Base-by-base conservation (phyloP, 1,140 invertebrate genomes). In the Solenopsis invicta region DNA sequence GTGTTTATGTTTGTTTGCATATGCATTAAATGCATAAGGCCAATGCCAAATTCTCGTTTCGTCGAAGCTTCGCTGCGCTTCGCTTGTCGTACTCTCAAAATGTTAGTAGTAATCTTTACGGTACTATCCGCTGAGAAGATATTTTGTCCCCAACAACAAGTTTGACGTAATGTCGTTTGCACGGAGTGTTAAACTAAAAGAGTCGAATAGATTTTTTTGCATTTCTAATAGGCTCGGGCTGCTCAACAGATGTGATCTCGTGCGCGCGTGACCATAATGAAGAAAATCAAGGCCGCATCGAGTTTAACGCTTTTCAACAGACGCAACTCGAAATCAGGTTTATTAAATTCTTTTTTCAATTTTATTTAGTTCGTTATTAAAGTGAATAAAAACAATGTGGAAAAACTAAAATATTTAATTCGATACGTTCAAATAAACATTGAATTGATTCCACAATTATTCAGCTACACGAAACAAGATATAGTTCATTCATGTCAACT, bases 141-240 rank as follows among this genome's bases (percentile, higher is more conserved):
- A 54, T 56, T 74, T 41, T 61, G 16, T 62, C 37, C 16, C 48
- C 12, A 12, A 21, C 12, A 12, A 21, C 41, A 10, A 64, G 59
- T 16, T 54, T 54, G 18, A 64, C 45, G n/a, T 71, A 71, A 81
- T 13, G 16, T 18, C 10, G 21, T 77, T 81, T 71, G 77, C 64
- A 24, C 13, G 29, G 34, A 81, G n/a, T n/a, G n/a, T n/a, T n/a
- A 21, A 21, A 81, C 64, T 56, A 52, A 75, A 80, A 69, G 29
- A 69, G 48, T 81, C 67, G 18, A 69, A 80, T 54, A 54, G 77
- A 81, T 41, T 81, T 80, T 78, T 81, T 81, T 21, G 64, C 45
- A 69, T 81, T 29, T 81, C 34, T 81, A 54, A 81, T 54, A n/a
- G 34, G 13, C n/a, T 69, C 13, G 29, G 59, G 34, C 76, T 78